Evolutionary conservation across 2,113 vertebrate genomes (phyloP).

Genomic region (Procavia capensis): DNA sequence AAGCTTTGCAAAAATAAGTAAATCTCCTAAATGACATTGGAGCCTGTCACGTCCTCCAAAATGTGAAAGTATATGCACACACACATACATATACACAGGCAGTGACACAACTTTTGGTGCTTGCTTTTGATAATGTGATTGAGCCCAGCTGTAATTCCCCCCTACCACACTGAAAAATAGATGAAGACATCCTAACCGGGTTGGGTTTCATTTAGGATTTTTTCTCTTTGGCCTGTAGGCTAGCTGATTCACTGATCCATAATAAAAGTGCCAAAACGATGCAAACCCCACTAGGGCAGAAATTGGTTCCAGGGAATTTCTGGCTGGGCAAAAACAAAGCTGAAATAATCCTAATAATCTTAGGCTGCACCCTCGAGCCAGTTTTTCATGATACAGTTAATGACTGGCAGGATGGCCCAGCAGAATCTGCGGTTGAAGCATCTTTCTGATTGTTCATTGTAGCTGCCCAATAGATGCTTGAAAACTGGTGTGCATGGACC

Average conservation of each 20-base stretch:
- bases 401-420: background rate
- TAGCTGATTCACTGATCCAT: conserved; percentile 56
- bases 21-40: conserved; percentile 18
- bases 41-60: background rate
- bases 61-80: background rate
- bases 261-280: conserved; percentile 58
- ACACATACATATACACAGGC: background rate
- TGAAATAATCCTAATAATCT: conserved; percentile 24
- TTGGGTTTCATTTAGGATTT: conserved; percentile 56
- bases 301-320: conserved; percentile 68
- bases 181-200: conserved; percentile 70
- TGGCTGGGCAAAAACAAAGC: background rate
- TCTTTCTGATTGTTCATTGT: conserved; percentile 55
- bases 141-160: conserved; percentile 41
- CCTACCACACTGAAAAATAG: conserved; percentile 60
- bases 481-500: conserved; percentile 55
- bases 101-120: background rate
- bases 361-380: background rate
- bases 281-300: conserved; percentile 52
- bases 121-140: conserved; percentile 12
- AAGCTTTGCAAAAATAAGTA: conserved; percentile 60
- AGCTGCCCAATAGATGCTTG: conserved; percentile 43
- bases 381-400: conserved; percentile 64
- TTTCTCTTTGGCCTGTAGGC: conserved; percentile 48
- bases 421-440: conserved; percentile 59